Conservation (phyloP, 1,140 invertebrate genomes). For the Drosophila tsacasi region DNA sequence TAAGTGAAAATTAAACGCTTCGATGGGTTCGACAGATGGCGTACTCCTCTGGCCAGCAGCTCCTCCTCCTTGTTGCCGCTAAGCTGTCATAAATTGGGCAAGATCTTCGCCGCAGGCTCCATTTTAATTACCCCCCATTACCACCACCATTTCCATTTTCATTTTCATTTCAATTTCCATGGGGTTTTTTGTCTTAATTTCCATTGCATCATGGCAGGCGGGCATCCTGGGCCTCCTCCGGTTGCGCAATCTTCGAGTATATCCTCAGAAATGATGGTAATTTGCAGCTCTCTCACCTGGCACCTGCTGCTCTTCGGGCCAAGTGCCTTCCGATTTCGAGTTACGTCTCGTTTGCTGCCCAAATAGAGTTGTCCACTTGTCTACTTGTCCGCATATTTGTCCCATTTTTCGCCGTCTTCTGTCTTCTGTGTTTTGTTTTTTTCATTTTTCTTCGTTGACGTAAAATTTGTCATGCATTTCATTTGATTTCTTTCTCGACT, state of each 20-base stretch:
- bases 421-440: constrained; percentile 2
- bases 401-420: constrained; percentile 1
- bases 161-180: neutral
- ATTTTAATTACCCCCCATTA: constrained; percentile 14
- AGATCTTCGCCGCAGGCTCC: constrained; percentile 32
- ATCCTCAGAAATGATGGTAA: constrained; percentile 32
- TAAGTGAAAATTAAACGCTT: constrained; percentile 63
- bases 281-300: neutral
- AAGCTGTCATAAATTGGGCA: constrained; percentile 11
- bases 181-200: neutral
- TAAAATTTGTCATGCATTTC: constrained; percentile 58
- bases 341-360: constrained; percentile 6
- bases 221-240: constrained; percentile 17
- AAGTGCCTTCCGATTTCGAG: constrained; percentile 22
- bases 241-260: constrained; percentile 32
- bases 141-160: neutral
- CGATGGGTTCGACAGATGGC: constrained; percentile 24
- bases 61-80: neutral
- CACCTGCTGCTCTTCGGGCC: constrained; percentile 1
- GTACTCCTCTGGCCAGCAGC: neutral
- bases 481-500: constrained; percentile 49
- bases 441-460: constrained; percentile 8
- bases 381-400: constrained; percentile 33
- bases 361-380: constrained; percentile 20
- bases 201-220: constrained; percentile 20